phyloP scores from a whole-genome alignment of 2,113 vertebrate genomes.

The Protobothrops mucrosquamatus region DNA sequence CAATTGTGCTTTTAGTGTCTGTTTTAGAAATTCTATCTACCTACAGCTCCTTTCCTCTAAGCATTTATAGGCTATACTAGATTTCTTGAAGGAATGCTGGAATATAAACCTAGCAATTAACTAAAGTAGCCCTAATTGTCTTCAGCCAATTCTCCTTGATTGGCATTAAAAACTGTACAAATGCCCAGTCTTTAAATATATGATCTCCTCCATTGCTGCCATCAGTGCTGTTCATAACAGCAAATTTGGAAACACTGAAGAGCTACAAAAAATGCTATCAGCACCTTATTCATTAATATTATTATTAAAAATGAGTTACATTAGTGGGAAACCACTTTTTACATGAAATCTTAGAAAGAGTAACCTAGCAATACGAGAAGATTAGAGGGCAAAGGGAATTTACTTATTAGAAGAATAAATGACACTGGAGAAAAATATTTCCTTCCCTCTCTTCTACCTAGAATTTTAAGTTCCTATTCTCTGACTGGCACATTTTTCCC shows the following conservation, averaged over 20 bases:
- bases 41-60: not conserved
- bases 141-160: not conserved
- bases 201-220: not conserved
- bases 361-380: not conserved
- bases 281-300: not conserved
- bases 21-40: not conserved
- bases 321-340: not conserved
- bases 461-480: not conserved
- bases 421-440: not conserved
- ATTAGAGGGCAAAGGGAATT: not conserved
- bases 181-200: not conserved
- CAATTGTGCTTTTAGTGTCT: not conserved
- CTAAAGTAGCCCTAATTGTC: not conserved
- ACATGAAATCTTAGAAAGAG: not conserved
- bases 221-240: not conserved
- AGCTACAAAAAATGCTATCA: not conserved
- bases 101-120: not conserved
- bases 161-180: not conserved
- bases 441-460: not conserved
- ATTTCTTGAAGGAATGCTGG: not conserved
- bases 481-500: not conserved
- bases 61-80: not conserved
- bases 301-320: not conserved
- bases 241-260: not conserved
- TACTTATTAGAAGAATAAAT: not conserved